Evolutionary conservation across 2,888 invertebrate species (phyloP), one percentile per base, ranked within the genome.

Genomic region (Tenthredo scrophulariae): DNA sequence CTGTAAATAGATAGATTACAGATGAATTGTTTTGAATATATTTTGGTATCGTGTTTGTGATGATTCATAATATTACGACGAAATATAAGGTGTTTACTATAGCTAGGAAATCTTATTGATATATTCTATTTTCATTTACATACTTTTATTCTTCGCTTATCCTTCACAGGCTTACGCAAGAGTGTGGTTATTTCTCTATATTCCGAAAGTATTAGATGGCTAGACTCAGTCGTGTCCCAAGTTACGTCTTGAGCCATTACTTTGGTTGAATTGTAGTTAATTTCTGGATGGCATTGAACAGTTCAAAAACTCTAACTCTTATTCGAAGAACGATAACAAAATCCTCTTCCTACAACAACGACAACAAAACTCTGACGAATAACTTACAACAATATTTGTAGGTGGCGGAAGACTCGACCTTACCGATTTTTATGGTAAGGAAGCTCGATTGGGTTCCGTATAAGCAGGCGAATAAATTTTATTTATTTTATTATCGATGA

Each of bases 131-230:
- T 92, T 94, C 93, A 91, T 77, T 33, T 77, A 65, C 67, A 87
- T 93, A 97, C 97, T 95, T 97, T 97, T 91, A 97, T 96, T 80
- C 97, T 95, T 91, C 96, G 96, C 87, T 96, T 96, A 5, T 91
- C 88, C 85, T 89, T 91, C 65, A 93, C 91, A 5, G 93, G 93
- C 67, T 90, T 90, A 79, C 92, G 90, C 18, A 93, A 89, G 43
- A 90, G 87, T 26, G 90, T 89, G 87, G 92, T 91, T 77, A 93
- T 90, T 88, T 93, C 92, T 86, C 92, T 91, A 87, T 87, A 90
- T 89, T 93, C 92, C 54, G 91, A 91, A 43, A 93, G 85, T 84
- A 92, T 89, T 84, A 90, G 89, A 67, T 33, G 33, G 15, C 37
- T 46, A n/a, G 33, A 37, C 26, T 46, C 67, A 18, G 65, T 43